Percentiles rank a stretch among this genome's conserved stretches.
Conservation (phyloP, 2,113 vertebrate genomes). For the Eulemur rufifrons region DNA sequence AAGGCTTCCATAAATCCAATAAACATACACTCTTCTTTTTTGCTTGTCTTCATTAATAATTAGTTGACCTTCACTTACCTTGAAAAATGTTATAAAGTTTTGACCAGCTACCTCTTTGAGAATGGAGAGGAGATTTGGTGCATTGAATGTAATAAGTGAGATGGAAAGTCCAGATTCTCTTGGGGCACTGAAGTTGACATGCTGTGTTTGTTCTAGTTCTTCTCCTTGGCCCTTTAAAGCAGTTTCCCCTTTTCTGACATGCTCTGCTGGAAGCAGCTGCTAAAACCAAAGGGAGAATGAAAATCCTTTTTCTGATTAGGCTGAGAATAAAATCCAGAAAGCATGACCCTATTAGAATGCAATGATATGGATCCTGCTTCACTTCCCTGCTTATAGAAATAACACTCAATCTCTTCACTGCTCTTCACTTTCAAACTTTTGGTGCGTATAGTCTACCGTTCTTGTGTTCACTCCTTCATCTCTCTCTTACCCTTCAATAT, state of each 20-base stretch:
- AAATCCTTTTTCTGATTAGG: neutral
- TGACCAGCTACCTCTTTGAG: constrained; percentile 23
- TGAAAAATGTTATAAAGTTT: constrained; percentile 45
- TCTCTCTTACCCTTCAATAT: neutral
- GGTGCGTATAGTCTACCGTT: neutral
- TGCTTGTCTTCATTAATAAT: constrained; percentile 60
- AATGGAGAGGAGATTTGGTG: constrained; percentile 1
- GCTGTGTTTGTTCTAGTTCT: neutral
- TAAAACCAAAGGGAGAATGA: neutral
- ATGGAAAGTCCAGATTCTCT: neutral
- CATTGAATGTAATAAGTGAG: neutral
- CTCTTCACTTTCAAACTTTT: neutral
- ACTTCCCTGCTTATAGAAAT: neutral
- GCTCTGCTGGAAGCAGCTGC: neutral
- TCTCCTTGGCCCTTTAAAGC: neutral
- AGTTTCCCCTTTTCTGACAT: neutral
- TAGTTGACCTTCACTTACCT: constrained; percentile 29
- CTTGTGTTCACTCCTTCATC: neutral
- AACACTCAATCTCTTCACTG: neutral
- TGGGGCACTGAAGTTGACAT: neutral
- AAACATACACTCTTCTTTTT: constrained; percentile 20
- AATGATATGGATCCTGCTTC: neutral
- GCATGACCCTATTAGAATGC: neutral
- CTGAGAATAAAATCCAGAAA: constrained; percentile 22
- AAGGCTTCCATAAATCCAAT: constrained; percentile 44